Percentiles rank a stretch among this genome's conserved stretches.
phyloP scores from a whole-genome alignment of 1,140 invertebrate species.

The Linepithema humile region DNA sequence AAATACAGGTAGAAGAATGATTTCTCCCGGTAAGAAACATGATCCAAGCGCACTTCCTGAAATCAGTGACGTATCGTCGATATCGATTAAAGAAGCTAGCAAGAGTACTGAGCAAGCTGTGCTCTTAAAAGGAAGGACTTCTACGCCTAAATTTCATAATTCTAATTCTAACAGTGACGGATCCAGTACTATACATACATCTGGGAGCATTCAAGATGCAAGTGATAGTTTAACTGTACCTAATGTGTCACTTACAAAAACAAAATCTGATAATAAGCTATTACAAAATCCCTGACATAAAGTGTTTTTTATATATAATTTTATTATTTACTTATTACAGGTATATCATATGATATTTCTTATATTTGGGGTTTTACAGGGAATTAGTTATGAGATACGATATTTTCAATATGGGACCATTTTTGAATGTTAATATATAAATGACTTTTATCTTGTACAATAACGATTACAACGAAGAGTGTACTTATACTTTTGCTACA shows the following conservation, averaged over 20 bases:
- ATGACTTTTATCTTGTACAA: constrained; percentile 32
- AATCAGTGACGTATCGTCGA: constrained; percentile 82
- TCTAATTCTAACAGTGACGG: constrained; percentile 73
- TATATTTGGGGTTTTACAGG: constrained; percentile 14
- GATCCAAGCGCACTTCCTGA: constrained; percentile 75
- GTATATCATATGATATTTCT: constrained; percentile 8
- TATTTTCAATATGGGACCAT: constrained; percentile 10
- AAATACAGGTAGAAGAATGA: constrained; percentile 72
- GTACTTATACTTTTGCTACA: background rate
- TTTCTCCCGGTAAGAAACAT: constrained; percentile 76
- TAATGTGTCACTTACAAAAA: constrained; percentile 62
- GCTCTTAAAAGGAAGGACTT: constrained; percentile 80
- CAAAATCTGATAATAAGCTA: constrained; percentile 52
- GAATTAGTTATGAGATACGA: constrained; percentile 1
- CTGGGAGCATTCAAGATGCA: constrained; percentile 69
- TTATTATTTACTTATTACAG: constrained; percentile 33
- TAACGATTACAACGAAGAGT: constrained; percentile 2
- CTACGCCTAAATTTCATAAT: constrained; percentile 80
- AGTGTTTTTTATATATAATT: constrained; percentile 33
- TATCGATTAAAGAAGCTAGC: constrained; percentile 80
- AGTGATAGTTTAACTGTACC: constrained; percentile 72
- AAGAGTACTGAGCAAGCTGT: constrained; percentile 82
- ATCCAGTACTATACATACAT: constrained; percentile 71
- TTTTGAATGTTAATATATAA: constrained; percentile 5
- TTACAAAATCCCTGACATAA: constrained; percentile 47